Evolutionary conservation across 2,797 vertebrate species (phyloP).

Genomic region (Lindbergichthys nudifrons): DNA sequence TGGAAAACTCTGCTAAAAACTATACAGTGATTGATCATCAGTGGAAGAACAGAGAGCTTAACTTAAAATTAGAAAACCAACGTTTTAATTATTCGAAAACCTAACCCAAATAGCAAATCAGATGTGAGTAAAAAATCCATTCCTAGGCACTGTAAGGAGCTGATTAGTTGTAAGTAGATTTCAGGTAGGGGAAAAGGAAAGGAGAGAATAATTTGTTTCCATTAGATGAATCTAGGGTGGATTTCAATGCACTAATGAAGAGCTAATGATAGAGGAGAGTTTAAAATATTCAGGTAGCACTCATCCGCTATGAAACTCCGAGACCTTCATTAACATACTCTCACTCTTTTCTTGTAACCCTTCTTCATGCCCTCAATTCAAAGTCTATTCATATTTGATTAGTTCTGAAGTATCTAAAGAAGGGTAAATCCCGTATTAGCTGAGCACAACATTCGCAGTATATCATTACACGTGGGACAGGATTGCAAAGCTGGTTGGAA

Average conservation of each 20-base stretch:
- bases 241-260: slow-evolving; percentile 67
- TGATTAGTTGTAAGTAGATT: slow-evolving; percentile 48
- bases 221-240: slow-evolving; percentile 52
- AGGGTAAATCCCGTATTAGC: slow-evolving; percentile 43
- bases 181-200: slow-evolving; percentile 29
- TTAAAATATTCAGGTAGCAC: slow-evolving; percentile 74
- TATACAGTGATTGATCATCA: slow-evolving; percentile 17
- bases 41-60: slow-evolving; percentile 25
- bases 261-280: slow-evolving; percentile 62
- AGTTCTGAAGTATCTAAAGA: slow-evolving; percentile 39
- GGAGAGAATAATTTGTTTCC: slow-evolving; percentile 59
- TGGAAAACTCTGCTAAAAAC: slow-evolving; percentile 37
- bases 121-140: slow-evolving; percentile 40
- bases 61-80: slow-evolving; percentile 38
- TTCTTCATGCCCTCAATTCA: slow-evolving; percentile 55
- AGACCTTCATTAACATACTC: slow-evolving; percentile 66
- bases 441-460: slow-evolving; percentile 22
- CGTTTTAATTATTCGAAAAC: slow-evolving; percentile 37
- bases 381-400: slow-evolving; percentile 60
- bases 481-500: slow-evolving; percentile 37
- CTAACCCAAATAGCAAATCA: slow-evolving; percentile 51
- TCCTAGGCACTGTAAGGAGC: slow-evolving; percentile 17
- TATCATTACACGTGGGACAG: slow-evolving; percentile 51
- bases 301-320: slow-evolving; percentile 53
- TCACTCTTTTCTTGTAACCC: slow-evolving; percentile 33